Evolutionary conservation across 2,113 vertebrate species (phyloP).

Genomic region (Clupea harengus): DNA sequence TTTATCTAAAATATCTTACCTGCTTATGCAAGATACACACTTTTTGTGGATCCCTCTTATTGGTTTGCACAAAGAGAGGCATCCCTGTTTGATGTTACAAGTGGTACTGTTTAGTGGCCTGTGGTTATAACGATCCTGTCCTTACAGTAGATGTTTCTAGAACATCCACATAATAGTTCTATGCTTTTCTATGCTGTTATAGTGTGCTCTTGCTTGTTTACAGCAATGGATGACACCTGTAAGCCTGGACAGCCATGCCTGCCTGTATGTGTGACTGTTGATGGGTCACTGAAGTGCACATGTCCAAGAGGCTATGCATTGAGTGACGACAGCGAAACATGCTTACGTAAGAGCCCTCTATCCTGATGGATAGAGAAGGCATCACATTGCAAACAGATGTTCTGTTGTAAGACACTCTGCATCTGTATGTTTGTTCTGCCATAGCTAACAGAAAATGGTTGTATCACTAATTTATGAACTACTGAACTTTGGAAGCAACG

Average conservation of each 20-base stretch:
- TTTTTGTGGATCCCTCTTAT: neutral
- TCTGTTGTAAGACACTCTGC: neutral
- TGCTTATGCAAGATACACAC: neutral
- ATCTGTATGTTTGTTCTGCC: neutral
- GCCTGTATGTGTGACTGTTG: conserved; percentile 67
- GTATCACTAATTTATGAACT: neutral
- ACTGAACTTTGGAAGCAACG: neutral
- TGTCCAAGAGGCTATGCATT: conserved; percentile 69
- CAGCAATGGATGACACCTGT: conserved; percentile 49
- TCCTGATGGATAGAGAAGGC: conserved; percentile 3
- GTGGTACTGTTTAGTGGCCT: neutral
- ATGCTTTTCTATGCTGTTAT: neutral
- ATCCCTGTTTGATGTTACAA: neutral
- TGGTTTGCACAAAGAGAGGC: neutral
- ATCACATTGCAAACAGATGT: neutral
- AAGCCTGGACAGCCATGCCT: conserved; percentile 67
- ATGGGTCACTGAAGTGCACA: conserved; percentile 60
- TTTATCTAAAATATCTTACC: neutral
- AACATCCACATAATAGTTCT: neutral
- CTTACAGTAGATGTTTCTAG: neutral
- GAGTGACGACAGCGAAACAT: conserved; percentile 72
- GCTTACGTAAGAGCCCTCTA: conserved; percentile 61
- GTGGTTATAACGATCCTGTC: neutral
- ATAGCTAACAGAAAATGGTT: neutral
- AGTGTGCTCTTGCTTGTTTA: neutral